phyloP scores from a whole-genome alignment of 2,113 vertebrate genomes.

The Xenopus tropicalis region UCB_Xtro_10.0 CM004447.2:25258501-25259000 shows the following conservation, averaged over 20 bases:
- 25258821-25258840: no score
- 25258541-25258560: constrained; percentile 58
- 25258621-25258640: constrained; percentile 74
- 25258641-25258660: constrained; percentile 63
- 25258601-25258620: constrained; percentile 63
- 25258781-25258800: no score
- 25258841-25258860: no score
- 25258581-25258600: constrained; percentile 58
- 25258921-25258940: no score
- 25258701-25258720: constrained; percentile 75
- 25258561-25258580: constrained; percentile 68
- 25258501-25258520: constrained; percentile 52
- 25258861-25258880: no score
- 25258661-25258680: constrained; percentile 72
- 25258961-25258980: no score
- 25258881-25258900: no score
- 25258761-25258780: no score
- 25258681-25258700: constrained; percentile 74
- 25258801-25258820: no score
- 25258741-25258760: constrained; percentile 30
- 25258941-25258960: no score
- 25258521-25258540: constrained; percentile 58
- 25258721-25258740: constrained; percentile 61
- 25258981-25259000: no score
- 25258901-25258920: no score